These are phyloP conservation scores for Patagioenas fasciata DNA, from an alignment of 2,113 vertebrate genomes.

Conservation along the genomic window DNA sequence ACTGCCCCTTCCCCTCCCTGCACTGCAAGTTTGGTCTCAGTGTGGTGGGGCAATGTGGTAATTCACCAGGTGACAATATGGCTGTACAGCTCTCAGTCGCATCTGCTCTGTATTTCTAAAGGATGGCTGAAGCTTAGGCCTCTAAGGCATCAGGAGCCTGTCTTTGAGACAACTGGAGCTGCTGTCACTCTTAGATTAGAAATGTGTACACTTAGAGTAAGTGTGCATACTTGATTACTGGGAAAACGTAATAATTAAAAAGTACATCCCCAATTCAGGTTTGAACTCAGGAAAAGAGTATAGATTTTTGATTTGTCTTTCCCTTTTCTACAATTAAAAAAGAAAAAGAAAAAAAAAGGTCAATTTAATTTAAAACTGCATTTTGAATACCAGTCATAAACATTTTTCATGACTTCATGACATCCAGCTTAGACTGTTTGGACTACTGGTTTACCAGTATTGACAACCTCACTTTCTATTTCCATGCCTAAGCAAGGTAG, in stretches of 20 bases:
- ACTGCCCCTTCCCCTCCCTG: neutral
- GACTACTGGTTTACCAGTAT: neutral
- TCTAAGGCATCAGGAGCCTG: neutral
- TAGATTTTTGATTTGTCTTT: neutral
- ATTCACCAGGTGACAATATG: neutral
- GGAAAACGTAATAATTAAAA: neutral
- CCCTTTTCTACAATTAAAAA: neutral
- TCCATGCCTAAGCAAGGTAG: neutral
- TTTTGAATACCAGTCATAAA: neutral
- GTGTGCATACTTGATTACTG: neutral
- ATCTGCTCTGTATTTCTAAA: neutral
- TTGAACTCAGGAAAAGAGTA: neutral
- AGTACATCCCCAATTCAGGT: neutral
- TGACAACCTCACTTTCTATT: neutral
- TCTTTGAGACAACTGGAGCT: neutral
- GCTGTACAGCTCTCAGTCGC: neutral
- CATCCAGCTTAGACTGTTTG: neutral
- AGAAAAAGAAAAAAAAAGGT: neutral
- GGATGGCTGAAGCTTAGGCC: neutral
- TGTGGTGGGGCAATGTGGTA: fast-evolving
- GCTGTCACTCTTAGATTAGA: neutral
- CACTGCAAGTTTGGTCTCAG: neutral
- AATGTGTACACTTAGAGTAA: neutral
- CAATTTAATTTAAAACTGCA: neutral
- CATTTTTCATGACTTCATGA: neutral